These are phyloP conservation scores for Mormyrops boulengeri DNA, from an alignment of 2,797 vertebrate genomes.

Conservation along the genomic window DNA sequence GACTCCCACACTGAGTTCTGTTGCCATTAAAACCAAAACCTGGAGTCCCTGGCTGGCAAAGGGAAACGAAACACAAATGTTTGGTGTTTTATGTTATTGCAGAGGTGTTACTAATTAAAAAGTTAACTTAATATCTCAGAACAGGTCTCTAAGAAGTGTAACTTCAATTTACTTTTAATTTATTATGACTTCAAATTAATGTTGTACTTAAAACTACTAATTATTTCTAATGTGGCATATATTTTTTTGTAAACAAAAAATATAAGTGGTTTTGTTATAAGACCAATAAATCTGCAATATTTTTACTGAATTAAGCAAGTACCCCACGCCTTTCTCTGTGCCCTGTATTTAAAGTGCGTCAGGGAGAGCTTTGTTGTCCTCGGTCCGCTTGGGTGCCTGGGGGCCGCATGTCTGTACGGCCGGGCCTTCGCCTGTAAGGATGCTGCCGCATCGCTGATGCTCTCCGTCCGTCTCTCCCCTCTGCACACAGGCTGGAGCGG, in stretches of 20 bases:
- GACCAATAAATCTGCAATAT: neutral
- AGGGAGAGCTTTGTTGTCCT: neutral
- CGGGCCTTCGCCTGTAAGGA: neutral
- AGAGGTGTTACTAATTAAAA: neutral
- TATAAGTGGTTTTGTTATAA: neutral
- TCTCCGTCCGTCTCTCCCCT: slow-evolving; percentile 37
- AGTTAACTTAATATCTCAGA: neutral
- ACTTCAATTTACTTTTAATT: neutral
- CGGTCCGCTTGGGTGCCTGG: neutral
- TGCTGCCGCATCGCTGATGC: slow-evolving; percentile 36
- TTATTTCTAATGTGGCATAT: neutral
- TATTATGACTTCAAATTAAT: neutral
- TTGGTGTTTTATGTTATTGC: neutral
- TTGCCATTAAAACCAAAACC: neutral
- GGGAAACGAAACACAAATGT: neutral
- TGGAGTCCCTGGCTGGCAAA: neutral
- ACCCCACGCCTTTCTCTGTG: neutral
- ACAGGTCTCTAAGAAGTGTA: neutral
- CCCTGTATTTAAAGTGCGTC: neutral
- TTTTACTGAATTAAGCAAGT: neutral
- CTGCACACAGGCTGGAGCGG: slow-evolving; percentile 78
- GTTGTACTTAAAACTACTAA: neutral
- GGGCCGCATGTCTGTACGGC: neutral
- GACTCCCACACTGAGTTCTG: neutral
- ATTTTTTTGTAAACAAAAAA: neutral